Conservation (phyloP, 2,113 vertebrate species). For the Pelmatolapia mariae region DNA sequence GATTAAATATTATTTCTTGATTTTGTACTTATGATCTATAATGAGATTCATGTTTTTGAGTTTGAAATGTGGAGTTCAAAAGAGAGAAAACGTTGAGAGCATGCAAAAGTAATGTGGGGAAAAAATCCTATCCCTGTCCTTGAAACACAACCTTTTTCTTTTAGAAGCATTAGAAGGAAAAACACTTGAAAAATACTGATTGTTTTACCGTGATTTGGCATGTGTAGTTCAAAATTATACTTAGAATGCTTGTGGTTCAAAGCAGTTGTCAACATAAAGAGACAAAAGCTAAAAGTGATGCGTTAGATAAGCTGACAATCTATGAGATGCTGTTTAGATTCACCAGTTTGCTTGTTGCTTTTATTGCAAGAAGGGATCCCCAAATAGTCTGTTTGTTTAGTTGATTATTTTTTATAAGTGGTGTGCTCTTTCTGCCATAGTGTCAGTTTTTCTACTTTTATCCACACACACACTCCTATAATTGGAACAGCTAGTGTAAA, state of each 20-base stretch:
- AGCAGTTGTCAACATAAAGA: background rate
- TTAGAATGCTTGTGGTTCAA: background rate
- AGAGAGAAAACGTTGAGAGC: background rate
- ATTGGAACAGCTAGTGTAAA: background rate
- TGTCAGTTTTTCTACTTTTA: background rate
- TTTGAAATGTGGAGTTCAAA: background rate
- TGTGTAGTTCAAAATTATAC: background rate
- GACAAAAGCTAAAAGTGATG: background rate
- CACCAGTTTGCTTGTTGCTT: background rate
- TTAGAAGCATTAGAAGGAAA: background rate
- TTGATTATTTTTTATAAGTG: background rate
- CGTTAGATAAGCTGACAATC: background rate
- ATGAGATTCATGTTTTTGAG: conserved; percentile 1
- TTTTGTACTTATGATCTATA: conserved; percentile 9
- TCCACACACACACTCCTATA: background rate
- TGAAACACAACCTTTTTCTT: background rate
- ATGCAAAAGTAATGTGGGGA: background rate
- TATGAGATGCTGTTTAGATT: background rate
- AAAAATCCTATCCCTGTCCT: background rate
- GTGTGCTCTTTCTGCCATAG: background rate
- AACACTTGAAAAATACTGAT: background rate
- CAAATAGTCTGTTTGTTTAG: background rate
- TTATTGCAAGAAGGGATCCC: background rate
- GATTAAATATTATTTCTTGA: conserved; percentile 5
- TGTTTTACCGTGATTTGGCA: background rate